A percentile compares a stretch with the other conserved stretches of the same genome.
Conservation (phyloP, 2,113 vertebrate species). For the Sardina pilchardus region DNA sequence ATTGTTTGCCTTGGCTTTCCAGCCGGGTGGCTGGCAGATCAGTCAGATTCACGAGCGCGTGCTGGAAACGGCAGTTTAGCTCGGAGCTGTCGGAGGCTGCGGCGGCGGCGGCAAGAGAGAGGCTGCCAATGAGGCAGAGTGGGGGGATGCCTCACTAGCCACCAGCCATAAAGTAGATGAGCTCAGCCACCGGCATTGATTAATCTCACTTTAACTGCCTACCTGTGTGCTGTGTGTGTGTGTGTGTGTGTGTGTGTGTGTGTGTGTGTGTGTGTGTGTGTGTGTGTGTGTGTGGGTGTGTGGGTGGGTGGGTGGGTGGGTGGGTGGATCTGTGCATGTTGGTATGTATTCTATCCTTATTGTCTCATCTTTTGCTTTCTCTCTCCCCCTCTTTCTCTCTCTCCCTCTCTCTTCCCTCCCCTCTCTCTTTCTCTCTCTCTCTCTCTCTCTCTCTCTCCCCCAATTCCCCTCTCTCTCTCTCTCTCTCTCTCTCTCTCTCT, state of each 20-base stretch:
- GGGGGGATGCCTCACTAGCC: constrained; percentile 51
- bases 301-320: constrained; percentile 3
- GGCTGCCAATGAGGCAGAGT: constrained; percentile 49
- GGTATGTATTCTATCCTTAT: background rate
- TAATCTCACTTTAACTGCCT: constrained; percentile 53
- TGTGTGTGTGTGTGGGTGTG: constrained; percentile 30
- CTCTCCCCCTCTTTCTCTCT: too few relatives aligned
- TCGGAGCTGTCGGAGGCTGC: constrained; percentile 22
- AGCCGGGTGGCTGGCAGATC: constrained; percentile 21
- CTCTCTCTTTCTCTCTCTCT: background rate
- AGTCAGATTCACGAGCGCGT: background rate
- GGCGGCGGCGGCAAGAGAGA: constrained; percentile 24
- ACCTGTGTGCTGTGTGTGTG: background rate
- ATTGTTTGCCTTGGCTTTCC: constrained; percentile 8
- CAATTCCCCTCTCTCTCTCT: constrained; percentile 21
- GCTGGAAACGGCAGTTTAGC: constrained; percentile 32
- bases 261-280: constrained; percentile 31
- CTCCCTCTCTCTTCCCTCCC: too few relatives aligned
- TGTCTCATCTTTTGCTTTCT: too few relatives aligned
- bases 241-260: constrained; percentile 28
- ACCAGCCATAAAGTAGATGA: constrained; percentile 57
- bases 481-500: constrained; percentile 26
- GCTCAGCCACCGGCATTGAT: constrained; percentile 52
- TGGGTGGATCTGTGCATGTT: constrained; percentile 27
- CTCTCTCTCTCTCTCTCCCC: constrained; percentile 45